Base-by-base conservation (phyloP, 2,797 vertebrate species). In the Pseudomugil tenellus region DNA sequence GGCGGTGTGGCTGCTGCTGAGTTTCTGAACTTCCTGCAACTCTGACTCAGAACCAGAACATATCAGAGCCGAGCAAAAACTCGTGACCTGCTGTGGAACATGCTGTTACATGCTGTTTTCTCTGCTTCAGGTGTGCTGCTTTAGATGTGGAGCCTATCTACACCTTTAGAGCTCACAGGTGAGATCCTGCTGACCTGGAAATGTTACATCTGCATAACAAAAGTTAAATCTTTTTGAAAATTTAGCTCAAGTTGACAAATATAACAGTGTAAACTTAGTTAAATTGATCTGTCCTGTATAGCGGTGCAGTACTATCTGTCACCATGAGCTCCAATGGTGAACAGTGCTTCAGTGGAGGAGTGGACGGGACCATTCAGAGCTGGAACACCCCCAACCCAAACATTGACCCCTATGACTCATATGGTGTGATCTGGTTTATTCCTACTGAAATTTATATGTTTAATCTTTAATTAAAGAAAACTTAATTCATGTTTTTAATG, bases 61-160 rank as follows among this genome's bases (percentile, higher is more conserved):
- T 34, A 4, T 21, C 8, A 3, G 16, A 3, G 14, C 23, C 29
- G 17, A 32, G 23, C 10, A 26, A 13, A 35, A 17, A 16, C 1
- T 8, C n/a, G 6, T 37, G 12, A 14, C 35, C 14, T 16, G 34
- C 34, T 12, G 57, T 77, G 13, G 2, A 64, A 16, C 1, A 3
- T 0, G 71, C 84, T 89, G 57, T 77, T 12, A 13, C 16, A 35
- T 1, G 34, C 34, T 35, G 9, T 0, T 35, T 11, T 37, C 35
- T 37, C 35, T 37, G 35, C 35, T 37, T 66, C 93, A 99, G 97
- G 95, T 98, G 96, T 82, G 89, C 97, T 1, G 96, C 98, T 75
- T 94, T 99, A 80, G 98, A 99, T 57, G 97, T 99, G 83, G 98
- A 99, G 76, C 98, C 98, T 0, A 99, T 99, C 89, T 99, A 99